Conservation (phyloP, 2,113 vertebrate genomes). For the Vombatus ursinus region DNA sequence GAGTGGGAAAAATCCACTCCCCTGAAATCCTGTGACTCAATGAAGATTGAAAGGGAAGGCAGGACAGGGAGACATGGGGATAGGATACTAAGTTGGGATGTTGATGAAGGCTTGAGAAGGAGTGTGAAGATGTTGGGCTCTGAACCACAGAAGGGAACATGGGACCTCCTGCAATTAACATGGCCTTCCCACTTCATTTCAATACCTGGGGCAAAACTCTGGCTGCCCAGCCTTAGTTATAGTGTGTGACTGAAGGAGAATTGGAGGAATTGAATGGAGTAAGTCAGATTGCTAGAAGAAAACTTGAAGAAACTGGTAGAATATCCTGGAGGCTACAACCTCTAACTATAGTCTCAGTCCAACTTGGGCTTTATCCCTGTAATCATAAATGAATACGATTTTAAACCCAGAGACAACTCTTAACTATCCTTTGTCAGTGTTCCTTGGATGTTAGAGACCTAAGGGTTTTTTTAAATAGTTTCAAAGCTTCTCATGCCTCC, state of each 20-base stretch:
- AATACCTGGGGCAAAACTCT: not conserved
- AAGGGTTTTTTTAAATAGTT: not conserved
- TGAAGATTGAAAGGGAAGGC: not conserved
- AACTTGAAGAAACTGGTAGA: not conserved
- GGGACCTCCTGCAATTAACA: not conserved
- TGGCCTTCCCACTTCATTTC: not conserved
- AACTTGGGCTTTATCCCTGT: not conserved
- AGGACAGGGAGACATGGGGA: not conserved
- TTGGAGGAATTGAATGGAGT: not conserved
- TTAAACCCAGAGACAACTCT: not conserved
- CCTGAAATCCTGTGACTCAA: not conserved
- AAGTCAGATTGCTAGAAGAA: not conserved
- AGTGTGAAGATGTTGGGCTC: not conserved
- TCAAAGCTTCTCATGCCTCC: not conserved
- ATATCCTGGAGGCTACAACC: not conserved
- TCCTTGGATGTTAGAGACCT: not conserved
- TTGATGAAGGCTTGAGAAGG: not conserved
- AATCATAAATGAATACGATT: not conserved
- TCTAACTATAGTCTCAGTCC: not conserved
- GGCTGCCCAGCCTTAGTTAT: not conserved
- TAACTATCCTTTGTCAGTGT: not conserved
- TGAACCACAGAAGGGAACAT: not conserved
- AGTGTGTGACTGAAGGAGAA: not conserved
- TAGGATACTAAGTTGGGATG: not conserved
- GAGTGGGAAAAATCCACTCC: not conserved